These are phyloP conservation scores for Megalops atlanticus DNA, from an alignment of 2,113 vertebrate species.

Conservation along the genomic window DNA sequence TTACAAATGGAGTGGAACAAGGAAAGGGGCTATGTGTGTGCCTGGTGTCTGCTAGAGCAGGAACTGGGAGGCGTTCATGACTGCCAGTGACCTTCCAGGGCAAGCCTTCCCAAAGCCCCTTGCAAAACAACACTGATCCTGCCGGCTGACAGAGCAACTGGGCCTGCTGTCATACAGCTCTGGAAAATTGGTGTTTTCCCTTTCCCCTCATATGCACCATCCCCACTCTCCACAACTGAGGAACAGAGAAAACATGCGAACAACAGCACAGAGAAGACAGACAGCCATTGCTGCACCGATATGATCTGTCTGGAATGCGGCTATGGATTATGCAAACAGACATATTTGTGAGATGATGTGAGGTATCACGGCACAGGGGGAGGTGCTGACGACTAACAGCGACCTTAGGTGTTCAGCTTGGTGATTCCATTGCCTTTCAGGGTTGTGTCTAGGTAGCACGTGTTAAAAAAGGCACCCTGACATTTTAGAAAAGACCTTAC, in stretches of 20 bases:
- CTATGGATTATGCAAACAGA: conserved; percentile 63
- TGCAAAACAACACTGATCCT: conserved; percentile 67
- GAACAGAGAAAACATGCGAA: background rate
- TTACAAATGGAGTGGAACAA: conserved; percentile 62
- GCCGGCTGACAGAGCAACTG: conserved; percentile 55
- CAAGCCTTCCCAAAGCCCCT: conserved; percentile 72
- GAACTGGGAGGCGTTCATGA: conserved; percentile 69
- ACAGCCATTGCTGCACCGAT: conserved; percentile 56
- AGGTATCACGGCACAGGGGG: conserved; percentile 46
- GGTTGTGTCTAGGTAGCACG: background rate
- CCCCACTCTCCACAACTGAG: background rate
- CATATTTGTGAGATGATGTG: conserved; percentile 61
- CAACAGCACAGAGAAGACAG: conserved; percentile 11
- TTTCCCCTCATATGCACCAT: conserved; percentile 20
- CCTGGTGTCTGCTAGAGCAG: conserved; percentile 73
- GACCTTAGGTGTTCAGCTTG: background rate
- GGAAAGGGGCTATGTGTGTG: conserved; percentile 21
- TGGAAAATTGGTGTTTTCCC: conserved; percentile 37
- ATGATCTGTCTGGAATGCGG: conserved; percentile 71
- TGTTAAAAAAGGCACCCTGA: background rate
- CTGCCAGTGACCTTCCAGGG: conserved; percentile 63
- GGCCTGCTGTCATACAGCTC: conserved; percentile 33
- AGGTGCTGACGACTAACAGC: conserved; percentile 2
- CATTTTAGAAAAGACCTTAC: background rate
- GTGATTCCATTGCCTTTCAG: background rate